phyloP scores from a whole-genome alignment of 1,140 invertebrate species.

The Ips nitidus region DNA sequence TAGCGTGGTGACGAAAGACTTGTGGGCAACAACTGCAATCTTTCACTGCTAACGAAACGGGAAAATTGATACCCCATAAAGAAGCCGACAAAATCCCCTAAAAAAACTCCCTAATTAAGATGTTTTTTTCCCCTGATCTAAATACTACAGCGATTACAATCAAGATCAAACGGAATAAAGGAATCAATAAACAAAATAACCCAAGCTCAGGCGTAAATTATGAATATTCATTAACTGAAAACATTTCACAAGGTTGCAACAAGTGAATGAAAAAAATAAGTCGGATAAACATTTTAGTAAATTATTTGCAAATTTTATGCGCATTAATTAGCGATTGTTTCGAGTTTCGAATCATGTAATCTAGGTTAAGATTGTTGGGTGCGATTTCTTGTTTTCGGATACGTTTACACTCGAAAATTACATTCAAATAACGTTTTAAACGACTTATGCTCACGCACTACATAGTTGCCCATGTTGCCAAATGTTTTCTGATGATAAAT shows the following conservation, averaged over 20 bases:
- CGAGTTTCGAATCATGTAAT: constrained; percentile 15
- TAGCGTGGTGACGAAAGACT: constrained; percentile 23
- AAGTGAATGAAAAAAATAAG: constrained; percentile 15
- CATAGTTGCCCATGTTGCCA: no score
- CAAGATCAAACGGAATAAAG: constrained; percentile 13
- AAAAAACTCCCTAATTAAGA: neutral
- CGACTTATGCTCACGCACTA: no score
- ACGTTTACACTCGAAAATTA: no score
- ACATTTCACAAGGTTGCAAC: constrained; percentile 15
- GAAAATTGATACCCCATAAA: constrained; percentile 11
- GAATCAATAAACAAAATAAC: constrained; percentile 19
- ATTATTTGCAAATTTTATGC: constrained; percentile 22
- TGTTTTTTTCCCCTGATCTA: neutral
- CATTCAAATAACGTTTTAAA: no score
- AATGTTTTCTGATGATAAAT: no score
- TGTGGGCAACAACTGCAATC: constrained; percentile 23
- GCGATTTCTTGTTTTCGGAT: neutral
- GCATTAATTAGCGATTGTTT: constrained; percentile 24
- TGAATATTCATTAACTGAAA: constrained; percentile 23
- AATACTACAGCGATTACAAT: constrained; percentile 7
- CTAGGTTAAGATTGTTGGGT: constrained; percentile 14
- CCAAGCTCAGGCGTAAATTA: constrained; percentile 12
- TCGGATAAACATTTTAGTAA: constrained; percentile 17
- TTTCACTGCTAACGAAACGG: constrained; percentile 20
- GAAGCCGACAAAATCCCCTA: constrained; percentile 10